Evolutionary conservation across 2,113 vertebrate genomes (phyloP), one percentile per base, ranked within the genome.

Genomic region (Delphinus delphis): DNA sequence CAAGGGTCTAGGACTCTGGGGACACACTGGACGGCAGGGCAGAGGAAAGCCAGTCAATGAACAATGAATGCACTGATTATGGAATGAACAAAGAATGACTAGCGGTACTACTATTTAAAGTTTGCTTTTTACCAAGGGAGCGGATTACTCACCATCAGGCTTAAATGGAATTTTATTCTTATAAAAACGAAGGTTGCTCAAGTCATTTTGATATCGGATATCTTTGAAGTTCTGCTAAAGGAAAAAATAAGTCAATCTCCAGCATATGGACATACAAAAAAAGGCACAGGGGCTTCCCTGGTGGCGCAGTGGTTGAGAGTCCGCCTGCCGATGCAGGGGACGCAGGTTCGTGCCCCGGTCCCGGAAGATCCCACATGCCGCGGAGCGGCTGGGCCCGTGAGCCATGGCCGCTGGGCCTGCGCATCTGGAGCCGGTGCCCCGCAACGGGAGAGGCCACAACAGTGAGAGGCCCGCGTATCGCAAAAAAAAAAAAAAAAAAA

Each of bases 101-200:
- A 67, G 2, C 0, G 15, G 5, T 47, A 11, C 12, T 55, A 58
- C 47, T 73, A 79, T 41, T 68, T 87, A 88, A 87, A 93, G 50
- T 86, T 65, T 96, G 60, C 76, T 85, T 97, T 92, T 86, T 92
- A 88, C 13, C 87, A 86, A 88, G 9, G 90, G 41, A 7, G 6
- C 62, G 36, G 50, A 62, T 97, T 98, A 98, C 99, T 99, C 98
- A 99, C 99, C 99, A 87, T 99, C 99, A 92, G 99, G 99, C 53
- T 99, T 99, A 96, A 99, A 99, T 1, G 99, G 99, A 97, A 99
- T 99, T 98, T 99, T 99, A 98, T 99, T 99, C 98, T 99, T 99
- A 99, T 99, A 99, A 98, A 99, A 99, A 92, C 99, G 99, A 82
- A 99, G 99, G 98, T 99, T 99, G 82, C 99, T 99, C 92, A 99